Percentiles rank a stretch among this genome's conserved stretches.
Conservation (phyloP, 1,140 invertebrate genomes). For the Harpegnathos saltator region DNA sequence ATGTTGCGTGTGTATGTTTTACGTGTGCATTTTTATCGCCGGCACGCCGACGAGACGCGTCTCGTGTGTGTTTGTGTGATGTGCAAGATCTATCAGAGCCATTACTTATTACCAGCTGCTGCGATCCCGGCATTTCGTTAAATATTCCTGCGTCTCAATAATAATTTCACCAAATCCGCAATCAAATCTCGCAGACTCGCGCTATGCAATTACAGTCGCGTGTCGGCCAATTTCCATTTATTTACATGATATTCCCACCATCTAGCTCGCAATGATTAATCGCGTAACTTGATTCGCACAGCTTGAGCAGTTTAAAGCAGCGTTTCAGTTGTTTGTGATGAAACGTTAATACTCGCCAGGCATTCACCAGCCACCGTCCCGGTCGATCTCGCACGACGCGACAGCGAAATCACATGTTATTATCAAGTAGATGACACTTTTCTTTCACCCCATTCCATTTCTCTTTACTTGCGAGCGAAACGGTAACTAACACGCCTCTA, state of each 20-base stretch:
- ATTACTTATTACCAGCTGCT: constrained; percentile 19
- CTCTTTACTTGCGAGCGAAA: not conserved
- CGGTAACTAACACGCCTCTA: not conserved
- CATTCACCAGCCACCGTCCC: constrained; percentile 1
- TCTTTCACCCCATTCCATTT: not conserved
- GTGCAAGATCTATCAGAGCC: not conserved
- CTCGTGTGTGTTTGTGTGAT: not conserved
- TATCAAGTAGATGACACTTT: not conserved
- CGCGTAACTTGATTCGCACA: constrained; percentile 49
- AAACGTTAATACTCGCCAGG: constrained; percentile 26
- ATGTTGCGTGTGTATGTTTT: constrained; percentile 11
- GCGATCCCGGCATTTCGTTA: not conserved
- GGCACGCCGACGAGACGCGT: not conserved
- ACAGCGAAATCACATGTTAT: not conserved
- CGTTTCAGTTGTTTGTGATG: constrained; percentile 9
- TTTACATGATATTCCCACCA: constrained; percentile 49
- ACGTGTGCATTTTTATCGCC: constrained; percentile 11
- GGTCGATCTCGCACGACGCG: not conserved
- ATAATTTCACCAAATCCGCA: constrained; percentile 22
- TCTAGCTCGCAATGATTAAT: constrained; percentile 42
- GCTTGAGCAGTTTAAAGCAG: constrained; percentile 29
- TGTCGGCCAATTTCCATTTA: constrained; percentile 51
- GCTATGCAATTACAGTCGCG: constrained; percentile 44
- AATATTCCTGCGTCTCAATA: constrained; percentile 26
- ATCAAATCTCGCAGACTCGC: constrained; percentile 28